A percentile compares a stretch with the other conserved stretches of the same genome.
These are phyloP conservation scores for Caerostris darwini DNA, from an alignment of 1,140 invertebrate genomes.

Conservation along the genomic window DNA sequence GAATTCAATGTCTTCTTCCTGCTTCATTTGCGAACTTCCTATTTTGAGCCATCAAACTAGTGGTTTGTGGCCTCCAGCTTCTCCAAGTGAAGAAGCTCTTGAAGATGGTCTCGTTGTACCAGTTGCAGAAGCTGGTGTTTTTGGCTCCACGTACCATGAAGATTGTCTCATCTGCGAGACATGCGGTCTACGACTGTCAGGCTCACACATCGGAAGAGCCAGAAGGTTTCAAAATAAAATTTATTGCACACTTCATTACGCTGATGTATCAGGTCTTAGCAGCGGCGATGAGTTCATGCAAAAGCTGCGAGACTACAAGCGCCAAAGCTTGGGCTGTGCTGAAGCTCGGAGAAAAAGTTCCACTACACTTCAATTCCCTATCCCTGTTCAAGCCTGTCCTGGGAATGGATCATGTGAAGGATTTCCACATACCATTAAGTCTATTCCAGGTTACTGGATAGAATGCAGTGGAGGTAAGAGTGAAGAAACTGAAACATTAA, in stretches of 20 bases:
- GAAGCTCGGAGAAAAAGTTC: conserved; percentile 92
- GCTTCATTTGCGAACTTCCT: conserved; percentile 96
- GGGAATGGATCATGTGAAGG: conserved; percentile 95
- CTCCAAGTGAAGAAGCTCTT: conserved; percentile 76
- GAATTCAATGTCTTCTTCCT: conserved; percentile 84
- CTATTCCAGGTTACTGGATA: conserved; percentile 96
- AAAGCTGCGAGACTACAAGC: conserved; percentile 96
- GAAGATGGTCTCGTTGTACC: conserved; percentile 65
- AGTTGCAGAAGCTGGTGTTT: conserved; percentile 41
- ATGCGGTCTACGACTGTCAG: conserved; percentile 94
- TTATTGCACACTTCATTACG: conserved; percentile 94
- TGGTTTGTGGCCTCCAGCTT: conserved; percentile 75
- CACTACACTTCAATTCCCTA: conserved; percentile 95
- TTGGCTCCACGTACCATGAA: conserved; percentile 88
- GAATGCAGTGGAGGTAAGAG: conserved; percentile 86
- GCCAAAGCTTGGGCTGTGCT: conserved; percentile 95
- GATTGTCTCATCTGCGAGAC: conserved; percentile 97
- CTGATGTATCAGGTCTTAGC: conserved; percentile 96
- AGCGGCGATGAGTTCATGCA: conserved; percentile 94
- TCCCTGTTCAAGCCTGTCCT: conserved; percentile 93
- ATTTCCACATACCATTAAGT: conserved; percentile 94
- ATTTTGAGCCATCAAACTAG: conserved; percentile 91
- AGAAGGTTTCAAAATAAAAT: conserved; percentile 91
- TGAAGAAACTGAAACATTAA: background rate
- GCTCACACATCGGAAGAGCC: conserved; percentile 92